Evolutionary conservation across 2,888 invertebrate genomes (phyloP).

Genomic region (Dichetophora obliterata): DNA sequence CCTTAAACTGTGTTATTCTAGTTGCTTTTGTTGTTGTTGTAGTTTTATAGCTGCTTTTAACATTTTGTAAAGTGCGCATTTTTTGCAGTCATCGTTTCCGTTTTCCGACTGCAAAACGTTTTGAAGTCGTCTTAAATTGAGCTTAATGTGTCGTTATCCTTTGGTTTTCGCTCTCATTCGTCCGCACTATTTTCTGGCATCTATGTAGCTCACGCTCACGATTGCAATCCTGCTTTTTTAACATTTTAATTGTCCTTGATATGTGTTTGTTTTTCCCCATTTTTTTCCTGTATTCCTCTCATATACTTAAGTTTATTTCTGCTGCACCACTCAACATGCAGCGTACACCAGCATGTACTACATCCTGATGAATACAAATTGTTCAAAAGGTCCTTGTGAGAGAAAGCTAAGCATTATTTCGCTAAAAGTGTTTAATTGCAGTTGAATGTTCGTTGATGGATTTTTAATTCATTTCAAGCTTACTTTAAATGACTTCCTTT

Average conservation of each 20-base stretch:
- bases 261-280: background rate
- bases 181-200: background rate
- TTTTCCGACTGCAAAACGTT: conserved; percentile 22
- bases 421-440: conserved; percentile 15
- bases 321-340: conserved; percentile 1
- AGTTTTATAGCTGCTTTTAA: conserved; percentile 9
- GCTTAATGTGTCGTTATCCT: conserved; percentile 38
- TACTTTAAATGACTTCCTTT: background rate
- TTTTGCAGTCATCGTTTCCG: conserved; percentile 9
- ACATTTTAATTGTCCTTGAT: conserved; percentile 17
- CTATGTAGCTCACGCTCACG: background rate
- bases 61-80: conserved; percentile 4
- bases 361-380: conserved; percentile 12
- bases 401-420: conserved; percentile 15
- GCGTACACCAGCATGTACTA: conserved; percentile 1
- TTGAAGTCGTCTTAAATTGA: conserved; percentile 37
- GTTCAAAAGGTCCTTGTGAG: conserved; percentile 23
- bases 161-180: background rate
- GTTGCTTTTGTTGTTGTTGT: conserved; percentile 6
- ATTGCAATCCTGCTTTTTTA: background rate
- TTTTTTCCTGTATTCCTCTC: background rate
- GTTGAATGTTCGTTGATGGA: conserved; percentile 12
- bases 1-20: background rate
- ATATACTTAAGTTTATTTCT: background rate
- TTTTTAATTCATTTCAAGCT: conserved; percentile 17